Evolutionary conservation across 2,113 vertebrate genomes (phyloP).

Genomic region (Oplegnathus fasciatus): DNA sequence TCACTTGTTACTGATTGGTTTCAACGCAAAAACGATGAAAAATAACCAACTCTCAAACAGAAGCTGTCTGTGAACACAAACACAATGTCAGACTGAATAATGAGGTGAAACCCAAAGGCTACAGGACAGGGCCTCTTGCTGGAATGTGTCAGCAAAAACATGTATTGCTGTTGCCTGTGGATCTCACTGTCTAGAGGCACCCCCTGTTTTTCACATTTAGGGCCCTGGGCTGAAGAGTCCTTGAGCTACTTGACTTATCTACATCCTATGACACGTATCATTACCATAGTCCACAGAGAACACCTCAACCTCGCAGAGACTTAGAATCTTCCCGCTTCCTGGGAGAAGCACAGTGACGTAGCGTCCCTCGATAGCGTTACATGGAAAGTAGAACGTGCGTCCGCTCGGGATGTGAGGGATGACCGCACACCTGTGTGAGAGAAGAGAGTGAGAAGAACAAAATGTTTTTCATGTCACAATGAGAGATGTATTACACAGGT

Average conservation of each 20-base stretch:
- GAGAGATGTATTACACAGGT: not conserved
- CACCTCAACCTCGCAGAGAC: conserved; percentile 49
- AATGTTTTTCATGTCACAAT: not conserved
- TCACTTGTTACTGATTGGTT: no score
- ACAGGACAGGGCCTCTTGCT: no score
- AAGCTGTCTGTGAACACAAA: no score
- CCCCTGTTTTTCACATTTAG: not conserved
- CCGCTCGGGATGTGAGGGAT: not conserved
- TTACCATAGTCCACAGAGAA: conserved; percentile 7
- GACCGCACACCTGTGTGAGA: conserved; percentile 13
- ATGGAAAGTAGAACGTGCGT: not conserved
- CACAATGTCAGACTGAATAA: no score
- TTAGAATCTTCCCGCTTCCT: not conserved
- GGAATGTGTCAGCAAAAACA: no score
- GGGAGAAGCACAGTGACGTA: conserved; percentile 24
- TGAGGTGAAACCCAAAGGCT: no score
- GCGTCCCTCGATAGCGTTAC: not conserved
- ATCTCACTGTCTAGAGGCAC: no score
- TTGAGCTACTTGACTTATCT: not conserved
- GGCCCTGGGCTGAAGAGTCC: not conserved
- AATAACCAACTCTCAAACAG: no score
- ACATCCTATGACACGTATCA: no score
- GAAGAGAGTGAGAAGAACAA: not conserved
- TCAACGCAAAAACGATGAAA: no score
- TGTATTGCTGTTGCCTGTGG: no score